These are phyloP conservation scores for Agrochola circellaris DNA, from an alignment of 2,888 invertebrate species.

Conservation along the genomic window DNA sequence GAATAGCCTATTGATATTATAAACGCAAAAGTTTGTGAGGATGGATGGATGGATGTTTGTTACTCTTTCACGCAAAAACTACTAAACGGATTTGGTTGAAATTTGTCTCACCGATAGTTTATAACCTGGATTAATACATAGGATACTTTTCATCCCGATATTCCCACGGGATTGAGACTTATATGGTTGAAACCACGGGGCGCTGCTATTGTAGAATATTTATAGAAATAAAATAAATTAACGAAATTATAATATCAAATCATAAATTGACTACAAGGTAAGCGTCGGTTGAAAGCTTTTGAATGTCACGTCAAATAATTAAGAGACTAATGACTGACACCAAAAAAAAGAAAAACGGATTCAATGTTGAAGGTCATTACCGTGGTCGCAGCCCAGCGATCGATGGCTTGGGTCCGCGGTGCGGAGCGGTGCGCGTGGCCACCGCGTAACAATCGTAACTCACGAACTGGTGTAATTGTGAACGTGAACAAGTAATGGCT, in stretches of 20 bases:
- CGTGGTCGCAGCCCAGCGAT: conserved; percentile 57
- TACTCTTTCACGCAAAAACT: too few species aligned
- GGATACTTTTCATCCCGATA: too few species aligned
- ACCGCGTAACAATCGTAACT: conserved; percentile 78
- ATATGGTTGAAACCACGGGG: too few species aligned
- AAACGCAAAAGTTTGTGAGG: too few species aligned
- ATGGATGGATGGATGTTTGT: too few species aligned
- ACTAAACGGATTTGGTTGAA: too few species aligned
- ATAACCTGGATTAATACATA: too few species aligned
- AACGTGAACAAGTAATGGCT: conserved; percentile 83
- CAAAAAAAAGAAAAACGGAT: conserved; percentile 24
- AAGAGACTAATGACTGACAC: conserved; percentile 8
- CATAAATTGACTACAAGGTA: neutral
- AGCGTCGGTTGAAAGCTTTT: conserved; percentile 2
- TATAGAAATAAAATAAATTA: neutral
- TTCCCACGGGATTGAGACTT: too few species aligned
- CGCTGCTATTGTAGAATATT: neutral
- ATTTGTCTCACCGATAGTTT: too few species aligned
- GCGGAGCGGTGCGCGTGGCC: conserved; percentile 55
- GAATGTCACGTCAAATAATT: conserved; percentile 22
- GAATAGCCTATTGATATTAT: neutral
- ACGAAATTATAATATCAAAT: neutral
- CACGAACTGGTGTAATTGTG: conserved; percentile 82
- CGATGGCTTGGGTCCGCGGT: conserved; percentile 50
- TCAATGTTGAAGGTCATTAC: conserved; percentile 63